These are phyloP conservation scores for Notospermus geniculatus DNA, from an alignment of 1,140 invertebrate genomes.

Conservation along the genomic window DNA sequence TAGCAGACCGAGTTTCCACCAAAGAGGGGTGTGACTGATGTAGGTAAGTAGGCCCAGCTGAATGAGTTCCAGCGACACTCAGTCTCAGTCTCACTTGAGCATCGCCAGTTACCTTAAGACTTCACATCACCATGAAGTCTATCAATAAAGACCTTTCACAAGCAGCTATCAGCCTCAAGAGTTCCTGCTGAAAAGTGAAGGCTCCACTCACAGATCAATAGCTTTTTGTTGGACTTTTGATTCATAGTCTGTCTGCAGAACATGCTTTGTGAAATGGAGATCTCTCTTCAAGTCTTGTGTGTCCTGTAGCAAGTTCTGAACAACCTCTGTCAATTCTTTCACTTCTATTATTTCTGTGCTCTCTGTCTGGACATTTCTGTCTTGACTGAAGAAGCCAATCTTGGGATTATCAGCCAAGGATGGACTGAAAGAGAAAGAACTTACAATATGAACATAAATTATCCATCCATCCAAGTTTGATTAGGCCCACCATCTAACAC, in stretches of 20 bases:
- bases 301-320: constrained; percentile 49
- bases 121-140: too few relatives aligned
- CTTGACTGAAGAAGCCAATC: constrained; percentile 52
- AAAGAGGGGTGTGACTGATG: too few relatives aligned
- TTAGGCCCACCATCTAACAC: too few relatives aligned
- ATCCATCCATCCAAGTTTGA: too few relatives aligned
- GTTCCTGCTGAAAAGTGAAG: too few relatives aligned
- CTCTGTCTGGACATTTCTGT: constrained; percentile 49
- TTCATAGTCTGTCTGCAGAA: constrained; percentile 51
- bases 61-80: too few relatives aligned
- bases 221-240: constrained; percentile 45
- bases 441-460: not conserved
- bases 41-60: too few relatives aligned
- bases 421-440: constrained; percentile 34
- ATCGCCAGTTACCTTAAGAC: too few relatives aligned
- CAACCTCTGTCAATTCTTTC: constrained; percentile 51
- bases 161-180: too few relatives aligned
- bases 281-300: constrained; percentile 42
- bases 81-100: too few relatives aligned
- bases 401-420: constrained; percentile 47
- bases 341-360: constrained; percentile 51
- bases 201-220: constrained; percentile 49
- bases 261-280: constrained; percentile 46
- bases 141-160: too few relatives aligned
- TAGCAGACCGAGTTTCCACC: too few relatives aligned